phyloP scores from a whole-genome alignment of 2,888 invertebrate genomes.

The Parnassius apollo region DNA sequence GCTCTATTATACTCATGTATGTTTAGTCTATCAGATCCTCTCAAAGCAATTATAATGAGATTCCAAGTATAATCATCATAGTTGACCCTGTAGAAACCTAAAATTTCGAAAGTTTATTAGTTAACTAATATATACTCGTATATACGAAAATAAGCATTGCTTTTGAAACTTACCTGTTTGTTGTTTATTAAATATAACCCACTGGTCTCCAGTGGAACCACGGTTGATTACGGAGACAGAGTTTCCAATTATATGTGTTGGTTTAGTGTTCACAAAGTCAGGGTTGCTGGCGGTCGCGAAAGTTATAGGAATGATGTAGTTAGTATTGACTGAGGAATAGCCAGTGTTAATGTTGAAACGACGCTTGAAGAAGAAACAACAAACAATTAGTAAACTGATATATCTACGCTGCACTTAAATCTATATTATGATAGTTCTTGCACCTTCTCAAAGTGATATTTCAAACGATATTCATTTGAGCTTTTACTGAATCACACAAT shows the following conservation, averaged over 20 bases:
- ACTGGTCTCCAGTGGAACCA: conserved; percentile 60
- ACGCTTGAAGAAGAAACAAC: conserved; percentile 50
- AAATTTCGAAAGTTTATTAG: conserved; percentile 11
- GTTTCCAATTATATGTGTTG: conserved; percentile 57
- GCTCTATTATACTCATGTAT: conserved; percentile 87
- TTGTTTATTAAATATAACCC: conserved; percentile 83
- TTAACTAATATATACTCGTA: too few relatives aligned
- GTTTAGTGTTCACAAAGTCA: conserved; percentile 65
- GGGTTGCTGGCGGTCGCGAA: conserved; percentile 64
- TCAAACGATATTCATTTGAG: too few relatives aligned
- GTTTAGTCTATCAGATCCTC: conserved; percentile 42
- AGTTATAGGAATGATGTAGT: conserved; percentile 69
- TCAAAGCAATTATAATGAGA: conserved; percentile 65
- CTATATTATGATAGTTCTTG: too few relatives aligned
- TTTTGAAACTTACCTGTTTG: conserved; percentile 71
- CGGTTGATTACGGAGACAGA: conserved; percentile 53
- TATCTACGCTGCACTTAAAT: too few relatives aligned
- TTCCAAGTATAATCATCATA: conserved; percentile 83
- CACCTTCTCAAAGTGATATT: too few relatives aligned
- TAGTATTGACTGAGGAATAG: conserved; percentile 44
- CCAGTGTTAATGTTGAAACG: conserved; percentile 75
- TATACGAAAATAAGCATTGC: too few relatives aligned
- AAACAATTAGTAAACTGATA: not conserved
- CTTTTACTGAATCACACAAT: too few relatives aligned
- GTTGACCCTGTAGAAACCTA: conserved; percentile 85